Conservation (phyloP, 2,797 vertebrate genomes). For the Cossypha caffra region DNA sequence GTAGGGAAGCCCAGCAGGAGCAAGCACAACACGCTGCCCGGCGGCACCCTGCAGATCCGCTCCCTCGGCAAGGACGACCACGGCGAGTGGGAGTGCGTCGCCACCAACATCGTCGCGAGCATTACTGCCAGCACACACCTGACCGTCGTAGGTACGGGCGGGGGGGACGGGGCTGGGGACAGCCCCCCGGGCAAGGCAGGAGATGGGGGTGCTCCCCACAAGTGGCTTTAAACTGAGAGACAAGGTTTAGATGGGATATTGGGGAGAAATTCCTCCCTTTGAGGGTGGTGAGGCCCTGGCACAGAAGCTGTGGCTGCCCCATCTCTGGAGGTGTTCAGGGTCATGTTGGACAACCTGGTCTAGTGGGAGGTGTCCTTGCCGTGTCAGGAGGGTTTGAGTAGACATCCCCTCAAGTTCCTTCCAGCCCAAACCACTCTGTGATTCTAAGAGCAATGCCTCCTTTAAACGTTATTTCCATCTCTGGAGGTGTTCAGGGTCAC, state of each 20-base stretch:
- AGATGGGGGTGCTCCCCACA: background rate
- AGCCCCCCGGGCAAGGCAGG: background rate
- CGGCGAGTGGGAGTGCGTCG: slow-evolving; percentile 98
- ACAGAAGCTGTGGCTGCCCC: background rate
- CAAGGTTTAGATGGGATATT: background rate
- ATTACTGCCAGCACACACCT: slow-evolving; percentile 99
- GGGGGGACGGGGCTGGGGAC: background rate
- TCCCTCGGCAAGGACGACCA: slow-evolving; percentile 99
- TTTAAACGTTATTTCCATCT: background rate
- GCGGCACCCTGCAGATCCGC: slow-evolving; percentile 95
- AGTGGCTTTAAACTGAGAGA: background rate
- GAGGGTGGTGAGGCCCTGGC: background rate
- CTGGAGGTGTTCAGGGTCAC: no score
- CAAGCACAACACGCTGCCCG: slow-evolving; percentile 96
- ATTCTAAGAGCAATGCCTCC: background rate
- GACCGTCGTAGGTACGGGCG: slow-evolving; percentile 90
- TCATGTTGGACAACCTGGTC: fast-evolving
- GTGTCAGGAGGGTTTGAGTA: background rate
- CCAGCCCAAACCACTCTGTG: background rate
- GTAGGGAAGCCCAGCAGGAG: slow-evolving; percentile 99
- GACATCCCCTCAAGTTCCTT: background rate
- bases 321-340: background rate
- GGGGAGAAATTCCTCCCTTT: background rate
- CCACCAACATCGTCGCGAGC: slow-evolving; percentile 98
- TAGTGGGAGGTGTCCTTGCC: background rate